A percentile compares a stretch with the other conserved stretches of the same genome.
Evolutionary conservation across 92 coral and sea anemone species (phyloP).

Genomic region (Anthopleura xanthogrammica): DNA sequence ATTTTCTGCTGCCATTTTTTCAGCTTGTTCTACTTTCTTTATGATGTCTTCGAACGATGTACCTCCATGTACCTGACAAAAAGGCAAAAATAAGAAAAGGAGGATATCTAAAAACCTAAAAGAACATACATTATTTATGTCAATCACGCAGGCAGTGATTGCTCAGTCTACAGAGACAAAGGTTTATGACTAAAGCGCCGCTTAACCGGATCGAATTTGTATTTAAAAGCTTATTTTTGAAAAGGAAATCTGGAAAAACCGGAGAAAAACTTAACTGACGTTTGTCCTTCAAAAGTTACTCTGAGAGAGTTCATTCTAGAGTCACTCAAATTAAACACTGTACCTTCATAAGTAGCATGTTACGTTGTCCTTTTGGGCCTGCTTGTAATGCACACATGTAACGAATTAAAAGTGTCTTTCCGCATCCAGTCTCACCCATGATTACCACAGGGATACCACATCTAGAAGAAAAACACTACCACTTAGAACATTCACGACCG

Average conservation of each 20-base stretch:
- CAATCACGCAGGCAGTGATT: too few species aligned
- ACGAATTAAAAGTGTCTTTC: slow-evolving; percentile 76
- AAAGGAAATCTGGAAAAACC: too few species aligned
- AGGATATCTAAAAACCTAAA: too few species aligned
- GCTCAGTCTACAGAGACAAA: too few species aligned
- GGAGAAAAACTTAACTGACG: too few species aligned
- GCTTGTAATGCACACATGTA: slow-evolving; percentile 82
- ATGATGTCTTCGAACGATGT: slow-evolving; percentile 70
- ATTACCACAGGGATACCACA: slow-evolving; percentile 83
- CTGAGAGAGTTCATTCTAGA: too few species aligned
- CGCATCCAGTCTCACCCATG: slow-evolving; percentile 94
- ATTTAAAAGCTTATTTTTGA: too few species aligned
- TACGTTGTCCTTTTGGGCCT: slow-evolving; percentile 50
- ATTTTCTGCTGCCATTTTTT: slow-evolving; percentile 61
- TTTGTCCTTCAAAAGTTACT: too few species aligned
- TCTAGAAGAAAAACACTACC: slow-evolving; percentile 16
- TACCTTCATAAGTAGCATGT: slow-evolving; percentile 79
- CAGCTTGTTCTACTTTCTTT: slow-evolving; percentile 70
- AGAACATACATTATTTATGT: too few species aligned
- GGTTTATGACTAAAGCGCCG: too few species aligned
- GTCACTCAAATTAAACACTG: neutral
- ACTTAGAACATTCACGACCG: neutral
- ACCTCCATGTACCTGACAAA: slow-evolving; percentile 82
- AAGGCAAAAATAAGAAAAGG: neutral
- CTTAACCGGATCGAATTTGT: too few species aligned